A percentile compares a stretch with the other conserved stretches of the same genome.
Evolutionary conservation across 2,113 vertebrate genomes (phyloP).

Genomic region (Lepidothrix coronata): DNA sequence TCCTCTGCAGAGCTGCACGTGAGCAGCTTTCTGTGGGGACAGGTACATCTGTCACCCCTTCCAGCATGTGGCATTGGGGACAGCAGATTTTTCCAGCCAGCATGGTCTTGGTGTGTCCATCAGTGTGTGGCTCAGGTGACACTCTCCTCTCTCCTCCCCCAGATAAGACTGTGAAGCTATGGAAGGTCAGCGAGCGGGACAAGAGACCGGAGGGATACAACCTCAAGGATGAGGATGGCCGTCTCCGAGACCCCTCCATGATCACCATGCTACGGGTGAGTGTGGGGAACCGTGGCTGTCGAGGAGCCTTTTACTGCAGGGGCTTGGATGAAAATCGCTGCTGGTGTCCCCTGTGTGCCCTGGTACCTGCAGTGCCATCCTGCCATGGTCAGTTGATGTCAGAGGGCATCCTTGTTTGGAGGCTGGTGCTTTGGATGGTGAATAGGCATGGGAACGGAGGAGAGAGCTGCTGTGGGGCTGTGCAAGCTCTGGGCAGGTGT

Average conservation of each 20-base stretch:
- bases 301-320: not conserved
- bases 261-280: slow-evolving; percentile 93
- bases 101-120: accelerated
- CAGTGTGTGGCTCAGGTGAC: accelerated
- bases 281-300: accelerated
- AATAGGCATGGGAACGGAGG: accelerated
- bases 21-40: not conserved
- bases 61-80: accelerated
- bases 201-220: slow-evolving; percentile 98
- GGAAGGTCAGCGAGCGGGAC: slow-evolving; percentile 99
- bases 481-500: accelerated
- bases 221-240: slow-evolving; percentile 96
- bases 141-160: not conserved
- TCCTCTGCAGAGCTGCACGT: not conserved
- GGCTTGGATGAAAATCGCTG: accelerated
- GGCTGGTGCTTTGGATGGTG: accelerated
- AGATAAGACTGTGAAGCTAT: slow-evolving; percentile 99
- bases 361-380: accelerated
- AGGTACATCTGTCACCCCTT: accelerated
- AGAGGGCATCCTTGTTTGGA: accelerated
- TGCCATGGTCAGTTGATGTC: accelerated
- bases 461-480: not conserved
- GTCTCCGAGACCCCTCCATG: slow-evolving; percentile 91
- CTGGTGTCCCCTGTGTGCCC: accelerated
- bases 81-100: accelerated